Evolutionary conservation across 2,888 invertebrate genomes (phyloP).

Genomic region (Penaeus monodon): DNA sequence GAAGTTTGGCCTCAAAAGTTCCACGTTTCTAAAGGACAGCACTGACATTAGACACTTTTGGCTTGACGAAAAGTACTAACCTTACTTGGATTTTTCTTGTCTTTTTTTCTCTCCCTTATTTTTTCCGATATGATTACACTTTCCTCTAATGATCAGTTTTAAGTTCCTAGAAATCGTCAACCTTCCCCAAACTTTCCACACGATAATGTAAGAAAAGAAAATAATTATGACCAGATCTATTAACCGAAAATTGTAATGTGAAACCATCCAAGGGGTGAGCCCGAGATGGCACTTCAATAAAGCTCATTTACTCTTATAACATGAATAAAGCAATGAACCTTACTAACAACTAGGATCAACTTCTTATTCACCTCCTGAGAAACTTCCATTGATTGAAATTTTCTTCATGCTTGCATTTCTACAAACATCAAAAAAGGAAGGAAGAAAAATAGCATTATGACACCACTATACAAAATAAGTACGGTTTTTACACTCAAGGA

Average conservation of each 20-base stretch:
- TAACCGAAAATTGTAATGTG: not conserved
- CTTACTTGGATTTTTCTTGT: too few species aligned
- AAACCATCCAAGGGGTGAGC: constrained; percentile 4
- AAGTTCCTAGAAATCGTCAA: constrained; percentile 12
- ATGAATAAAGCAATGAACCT: constrained; percentile 14
- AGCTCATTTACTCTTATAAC: constrained; percentile 11
- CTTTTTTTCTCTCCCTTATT: too few species aligned
- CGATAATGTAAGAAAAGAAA: not conserved
- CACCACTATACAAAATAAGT: too few species aligned
- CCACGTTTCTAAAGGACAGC: not conserved
- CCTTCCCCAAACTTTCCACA: constrained; percentile 5
- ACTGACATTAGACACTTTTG: not conserved
- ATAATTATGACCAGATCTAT: constrained; percentile 20
- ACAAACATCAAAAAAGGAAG: constrained; percentile 8
- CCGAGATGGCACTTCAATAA: constrained; percentile 18
- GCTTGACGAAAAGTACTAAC: too few species aligned
- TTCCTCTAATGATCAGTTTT: constrained; percentile 6
- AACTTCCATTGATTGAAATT: not conserved
- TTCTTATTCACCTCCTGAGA: not conserved
- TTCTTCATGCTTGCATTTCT: not conserved
- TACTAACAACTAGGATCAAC: not conserved
- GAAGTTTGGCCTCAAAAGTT: constrained; percentile 16
- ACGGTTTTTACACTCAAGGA: too few species aligned
- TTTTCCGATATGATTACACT: not conserved
- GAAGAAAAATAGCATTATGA: too few species aligned